Conservation (phyloP, 2,797 vertebrate genomes). For the Sternotherus odoratus region DNA sequence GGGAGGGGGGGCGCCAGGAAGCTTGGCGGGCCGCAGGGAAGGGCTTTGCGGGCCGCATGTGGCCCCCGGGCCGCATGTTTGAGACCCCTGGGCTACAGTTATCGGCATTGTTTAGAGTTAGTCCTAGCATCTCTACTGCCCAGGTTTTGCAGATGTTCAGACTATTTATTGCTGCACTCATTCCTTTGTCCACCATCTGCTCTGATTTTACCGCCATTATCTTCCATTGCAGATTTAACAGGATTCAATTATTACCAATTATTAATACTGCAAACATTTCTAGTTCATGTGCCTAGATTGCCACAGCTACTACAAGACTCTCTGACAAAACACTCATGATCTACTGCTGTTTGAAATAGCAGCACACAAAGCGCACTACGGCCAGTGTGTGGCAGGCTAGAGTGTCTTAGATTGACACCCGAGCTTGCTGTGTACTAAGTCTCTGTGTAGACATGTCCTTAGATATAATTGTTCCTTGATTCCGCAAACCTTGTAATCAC, state of each 20-base stretch:
- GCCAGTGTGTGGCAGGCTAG: neutral
- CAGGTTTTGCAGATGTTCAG: neutral
- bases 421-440: neutral
- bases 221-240: neutral
- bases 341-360: neutral
- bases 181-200: neutral
- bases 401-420: constrained; percentile 24
- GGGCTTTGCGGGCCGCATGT: no score
- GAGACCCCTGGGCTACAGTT: neutral
- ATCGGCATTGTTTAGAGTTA: neutral
- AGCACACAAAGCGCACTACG: neutral
- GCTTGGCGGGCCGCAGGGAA: no score
- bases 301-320: neutral
- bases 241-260: neutral
- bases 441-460: neutral
- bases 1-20: no score
- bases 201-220: neutral
- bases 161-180: neutral
- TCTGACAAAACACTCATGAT: neutral
- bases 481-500: neutral
- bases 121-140: neutral
- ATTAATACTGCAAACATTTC: neutral
- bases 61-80: no score
- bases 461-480: constrained; percentile 9
- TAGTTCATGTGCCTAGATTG: neutral